These are phyloP conservation scores for Saimiri boliviensis DNA, from an alignment of 2,113 vertebrate species.

Conservation along the genomic window DNA sequence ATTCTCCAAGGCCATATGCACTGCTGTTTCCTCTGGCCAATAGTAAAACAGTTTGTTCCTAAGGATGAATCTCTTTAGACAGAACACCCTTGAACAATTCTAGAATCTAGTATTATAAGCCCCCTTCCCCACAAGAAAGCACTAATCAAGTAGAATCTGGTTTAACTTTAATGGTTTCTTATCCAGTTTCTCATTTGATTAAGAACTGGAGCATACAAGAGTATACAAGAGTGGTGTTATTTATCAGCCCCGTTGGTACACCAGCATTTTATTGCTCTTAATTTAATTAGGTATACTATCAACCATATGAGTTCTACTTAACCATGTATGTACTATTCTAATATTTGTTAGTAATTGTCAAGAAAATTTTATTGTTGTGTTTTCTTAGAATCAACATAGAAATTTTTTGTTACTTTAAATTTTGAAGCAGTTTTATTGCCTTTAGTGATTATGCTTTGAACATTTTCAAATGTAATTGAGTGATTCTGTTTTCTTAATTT, in stretches of 20 bases:
- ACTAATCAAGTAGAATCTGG: neutral
- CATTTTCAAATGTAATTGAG: neutral
- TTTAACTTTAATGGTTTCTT: neutral
- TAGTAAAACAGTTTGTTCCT: neutral
- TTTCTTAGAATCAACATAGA: neutral
- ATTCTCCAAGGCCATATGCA: neutral
- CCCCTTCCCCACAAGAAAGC: fast-evolving
- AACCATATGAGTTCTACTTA: neutral
- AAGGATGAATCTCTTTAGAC: neutral
- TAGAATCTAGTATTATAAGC: neutral
- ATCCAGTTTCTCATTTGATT: neutral
- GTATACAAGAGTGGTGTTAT: fast-evolving
- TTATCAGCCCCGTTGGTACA: too few species aligned
- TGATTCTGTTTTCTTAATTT: neutral
- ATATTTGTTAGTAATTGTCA: neutral
- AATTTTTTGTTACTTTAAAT: neutral
- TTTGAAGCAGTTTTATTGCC: neutral
- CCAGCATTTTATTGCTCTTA: neutral
- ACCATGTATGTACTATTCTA: neutral
- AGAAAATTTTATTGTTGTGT: neutral
- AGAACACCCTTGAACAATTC: neutral
- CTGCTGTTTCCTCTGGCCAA: neutral
- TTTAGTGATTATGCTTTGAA: neutral
- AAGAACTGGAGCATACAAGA: neutral
- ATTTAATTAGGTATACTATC: neutral